Base-by-base conservation (phyloP, 1,140 invertebrate genomes). In the Drosophila trapezifrons region DNA sequence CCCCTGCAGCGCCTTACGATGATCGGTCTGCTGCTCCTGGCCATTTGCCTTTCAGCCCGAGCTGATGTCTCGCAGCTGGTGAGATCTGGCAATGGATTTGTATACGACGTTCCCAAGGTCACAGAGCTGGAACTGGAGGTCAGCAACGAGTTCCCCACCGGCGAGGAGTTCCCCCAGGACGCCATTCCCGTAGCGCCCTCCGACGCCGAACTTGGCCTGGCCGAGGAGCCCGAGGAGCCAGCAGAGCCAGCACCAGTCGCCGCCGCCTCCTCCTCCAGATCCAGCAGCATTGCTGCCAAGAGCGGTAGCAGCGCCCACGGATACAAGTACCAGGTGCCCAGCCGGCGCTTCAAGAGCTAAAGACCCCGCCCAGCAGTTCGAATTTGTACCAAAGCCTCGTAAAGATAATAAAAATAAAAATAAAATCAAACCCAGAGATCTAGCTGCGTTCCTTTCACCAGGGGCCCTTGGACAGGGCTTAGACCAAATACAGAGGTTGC, bases 41-140 rank as follows among this genome's bases (percentile, higher is more conserved):
- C 45, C 13, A 45, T 64, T 27, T 75, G 59, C 25, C 54, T 76
- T 17, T 38, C 15, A 8, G 52, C 51, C 4, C 51, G 17, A 9
- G 84, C 87, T 27, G 87, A 90, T 82, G 83, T 87, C 20, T 90
- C 87, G 0, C 79, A 90, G 66, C 29, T 90, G 40, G 89, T 90
- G 40, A 64, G 74, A 15, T 90, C 87, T n/a, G 87, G 87, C 57
- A 90, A 90, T 56, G 87, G 87, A 25, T 90, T 90, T 45, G 51
- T 90, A 3, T 90, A 90, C 27, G 87, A 90, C 46, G 78, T 84
- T 13, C 85, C 85, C 78, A 81, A 76, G 66, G 75, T 89, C 32
- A 80, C 64, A 7, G 69, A 89, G 46, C 56, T 89, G 37, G 80
- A 89, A 17, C 57, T 89, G 77, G 84, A 89, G 74, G 43, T 89